A percentile compares a stretch with the other conserved stretches of the same genome.
These are phyloP conservation scores for Phallusia fumigata DNA, from an alignment of 23 tunicate genomes.

Conservation along the genomic window DNA sequence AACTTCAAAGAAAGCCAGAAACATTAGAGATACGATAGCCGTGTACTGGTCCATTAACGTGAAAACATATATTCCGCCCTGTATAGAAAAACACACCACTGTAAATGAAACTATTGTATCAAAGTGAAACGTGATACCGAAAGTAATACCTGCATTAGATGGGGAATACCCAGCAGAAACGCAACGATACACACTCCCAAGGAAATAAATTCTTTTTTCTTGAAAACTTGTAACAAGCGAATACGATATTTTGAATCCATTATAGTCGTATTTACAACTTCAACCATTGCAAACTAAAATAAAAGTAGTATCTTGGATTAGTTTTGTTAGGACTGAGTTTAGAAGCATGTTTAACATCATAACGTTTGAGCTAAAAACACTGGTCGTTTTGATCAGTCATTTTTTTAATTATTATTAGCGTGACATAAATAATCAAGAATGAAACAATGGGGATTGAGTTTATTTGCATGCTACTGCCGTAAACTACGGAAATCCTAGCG, in stretches of 20 bases:
- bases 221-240: constrained; percentile 26
- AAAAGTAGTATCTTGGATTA: too few species aligned
- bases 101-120: neutral
- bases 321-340: too few species aligned
- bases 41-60: constrained; percentile 79
- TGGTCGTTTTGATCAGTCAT: too few species aligned
- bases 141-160: constrained; percentile 54
- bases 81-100: neutral
- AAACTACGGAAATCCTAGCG: too few species aligned
- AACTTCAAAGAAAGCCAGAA: constrained; percentile 81
- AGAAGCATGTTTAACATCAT: too few species aligned
- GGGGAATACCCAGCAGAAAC: constrained; percentile 73
- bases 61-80: constrained; percentile 95
- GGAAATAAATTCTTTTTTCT: constrained; percentile 42
- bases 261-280: constrained; percentile 79
- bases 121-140: too few species aligned
- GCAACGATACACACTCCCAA: constrained; percentile 61
- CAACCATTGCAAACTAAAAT: constrained; percentile 74
- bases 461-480: too few species aligned
- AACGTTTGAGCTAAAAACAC: too few species aligned
- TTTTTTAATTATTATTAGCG: too few species aligned
- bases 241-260: constrained; percentile 39
- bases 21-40: constrained; percentile 68
- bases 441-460: too few species aligned
- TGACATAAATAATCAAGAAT: too few species aligned